A percentile compares a stretch with the other conserved stretches of the same genome.
phyloP scores from a whole-genome alignment of 2,888 invertebrate species.

The Cecidostiba fungosa region DNA sequence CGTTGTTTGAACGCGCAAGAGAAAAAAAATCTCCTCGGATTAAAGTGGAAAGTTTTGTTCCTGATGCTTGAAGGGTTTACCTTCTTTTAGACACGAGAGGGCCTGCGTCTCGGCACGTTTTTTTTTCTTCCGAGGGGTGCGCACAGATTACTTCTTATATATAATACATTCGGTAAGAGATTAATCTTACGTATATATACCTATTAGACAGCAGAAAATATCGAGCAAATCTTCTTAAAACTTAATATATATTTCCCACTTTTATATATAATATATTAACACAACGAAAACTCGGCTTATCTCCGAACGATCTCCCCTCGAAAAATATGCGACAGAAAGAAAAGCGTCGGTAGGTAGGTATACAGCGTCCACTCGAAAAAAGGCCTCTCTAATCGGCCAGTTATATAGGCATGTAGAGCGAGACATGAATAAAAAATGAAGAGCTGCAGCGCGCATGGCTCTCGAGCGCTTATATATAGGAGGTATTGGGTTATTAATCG shows the following conservation, averaged over 20 bases:
- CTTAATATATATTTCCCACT: neutral
- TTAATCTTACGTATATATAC: conserved; percentile 12
- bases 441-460: conserved; percentile 55
- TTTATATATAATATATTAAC: neutral
- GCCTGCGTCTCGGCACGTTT: conserved; percentile 5
- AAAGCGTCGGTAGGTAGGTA: too few relatives aligned
- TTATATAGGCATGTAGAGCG: conserved; percentile 66
- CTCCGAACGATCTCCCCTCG: too few relatives aligned
- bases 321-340: neutral
- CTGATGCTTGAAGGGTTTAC: conserved; percentile 46
- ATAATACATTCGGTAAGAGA: conserved; percentile 44
- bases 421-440: conserved; percentile 71
- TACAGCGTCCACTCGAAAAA: neutral
- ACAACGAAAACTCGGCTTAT: too few relatives aligned
- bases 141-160: conserved; percentile 38
- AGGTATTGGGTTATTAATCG: conserved; percentile 73
- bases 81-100: conserved; percentile 30
- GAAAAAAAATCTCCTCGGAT: conserved; percentile 29
- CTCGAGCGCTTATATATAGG: conserved; percentile 54
- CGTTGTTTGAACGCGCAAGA: neutral
- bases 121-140: conserved; percentile 32
- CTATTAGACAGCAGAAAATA: neutral
- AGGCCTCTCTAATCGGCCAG: conserved; percentile 57
- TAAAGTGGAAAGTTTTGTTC: conserved; percentile 56
- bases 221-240: conserved; percentile 15